A percentile compares a stretch with the other conserved stretches of the same genome.
Conservation (phyloP, 2,113 vertebrate genomes). For the Oceanites oceanicus region DNA sequence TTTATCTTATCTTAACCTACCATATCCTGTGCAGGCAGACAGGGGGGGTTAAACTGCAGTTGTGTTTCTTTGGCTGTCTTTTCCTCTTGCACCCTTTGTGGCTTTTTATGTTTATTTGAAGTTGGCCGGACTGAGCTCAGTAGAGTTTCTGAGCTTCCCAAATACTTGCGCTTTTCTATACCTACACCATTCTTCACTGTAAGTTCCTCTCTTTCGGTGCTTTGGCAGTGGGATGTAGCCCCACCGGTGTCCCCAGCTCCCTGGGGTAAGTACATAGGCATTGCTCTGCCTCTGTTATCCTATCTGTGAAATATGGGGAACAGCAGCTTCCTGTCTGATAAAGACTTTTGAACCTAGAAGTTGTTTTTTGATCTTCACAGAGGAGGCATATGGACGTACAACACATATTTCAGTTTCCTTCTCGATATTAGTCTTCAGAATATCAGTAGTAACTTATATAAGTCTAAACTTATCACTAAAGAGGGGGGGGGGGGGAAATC, state of each 20-base stretch:
- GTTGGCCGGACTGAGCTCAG: not conserved
- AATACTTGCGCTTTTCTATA: not conserved
- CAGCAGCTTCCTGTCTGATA: not conserved
- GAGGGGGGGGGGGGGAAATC: rapidly evolving
- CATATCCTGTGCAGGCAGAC: not conserved
- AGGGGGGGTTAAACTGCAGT: not conserved
- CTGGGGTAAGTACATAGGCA: not conserved
- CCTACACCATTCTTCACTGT: not conserved
- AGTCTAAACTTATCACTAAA: not conserved
- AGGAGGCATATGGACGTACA: not conserved
- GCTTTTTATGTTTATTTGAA: not conserved
- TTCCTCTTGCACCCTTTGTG: not conserved
- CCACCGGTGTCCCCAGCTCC: not conserved
- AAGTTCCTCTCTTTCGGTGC: not conserved
- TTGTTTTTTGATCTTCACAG: not conserved
- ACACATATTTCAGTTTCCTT: not conserved
- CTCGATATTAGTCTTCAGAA: not conserved
- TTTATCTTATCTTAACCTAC: not conserved
- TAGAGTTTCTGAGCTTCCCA: not conserved
- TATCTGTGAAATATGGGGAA: not conserved
- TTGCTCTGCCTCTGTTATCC: not conserved
- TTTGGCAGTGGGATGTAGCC: not conserved
- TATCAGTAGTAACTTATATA: not conserved
- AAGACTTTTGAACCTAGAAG: not conserved
- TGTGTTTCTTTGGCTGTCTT: not conserved